Conservation (phyloP, 2,888 invertebrate species). For the Alloscopus bannaensis region DNA sequence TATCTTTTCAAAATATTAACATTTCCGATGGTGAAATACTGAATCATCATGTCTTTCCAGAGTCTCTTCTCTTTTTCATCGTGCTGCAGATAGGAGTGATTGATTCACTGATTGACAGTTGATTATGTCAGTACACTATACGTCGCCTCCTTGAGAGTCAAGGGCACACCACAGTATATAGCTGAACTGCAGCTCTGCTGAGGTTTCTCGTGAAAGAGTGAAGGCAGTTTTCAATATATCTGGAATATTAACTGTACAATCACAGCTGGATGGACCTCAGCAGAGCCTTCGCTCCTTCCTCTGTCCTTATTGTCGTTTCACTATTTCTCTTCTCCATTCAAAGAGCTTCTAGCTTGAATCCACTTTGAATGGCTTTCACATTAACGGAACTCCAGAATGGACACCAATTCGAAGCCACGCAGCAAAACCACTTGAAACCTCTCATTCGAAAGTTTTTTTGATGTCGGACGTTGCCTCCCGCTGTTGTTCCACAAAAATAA, state of each 20-base stretch:
- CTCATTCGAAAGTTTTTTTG: too few relatives aligned
- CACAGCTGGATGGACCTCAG: slow-evolving; percentile 54
- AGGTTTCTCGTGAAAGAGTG: slow-evolving; percentile 19
- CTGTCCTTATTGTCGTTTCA: slow-evolving; percentile 13
- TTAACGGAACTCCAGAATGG: slow-evolving; percentile 29
- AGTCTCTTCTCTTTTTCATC: slow-evolving; percentile 32
- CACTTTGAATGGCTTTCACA: slow-evolving; percentile 48
- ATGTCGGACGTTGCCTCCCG: too few relatives aligned
- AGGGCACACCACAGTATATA: neutral
- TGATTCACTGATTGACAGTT: slow-evolving; percentile 57
- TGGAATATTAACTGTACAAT: slow-evolving; percentile 12
- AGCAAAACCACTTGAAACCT: slow-evolving; percentile 69
- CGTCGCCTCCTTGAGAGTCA: too few relatives aligned
- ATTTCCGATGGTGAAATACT: too few relatives aligned
- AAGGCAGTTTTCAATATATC: neutral
- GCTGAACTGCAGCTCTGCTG: slow-evolving; percentile 59
- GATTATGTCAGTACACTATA: slow-evolving; percentile 16
- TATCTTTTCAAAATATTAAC: slow-evolving; percentile 17
- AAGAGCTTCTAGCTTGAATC: slow-evolving; percentile 23
- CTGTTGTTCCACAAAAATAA: too few relatives aligned
- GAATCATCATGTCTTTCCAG: slow-evolving; percentile 25
- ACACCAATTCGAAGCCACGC: slow-evolving; percentile 61
- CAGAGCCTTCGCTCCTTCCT: slow-evolving; percentile 58
- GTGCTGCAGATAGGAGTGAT: slow-evolving; percentile 41
- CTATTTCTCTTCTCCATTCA: slow-evolving; percentile 39